phyloP scores from a whole-genome alignment of 2,888 invertebrate genomes.

The Sepioteuthis lessoniana region DNA sequence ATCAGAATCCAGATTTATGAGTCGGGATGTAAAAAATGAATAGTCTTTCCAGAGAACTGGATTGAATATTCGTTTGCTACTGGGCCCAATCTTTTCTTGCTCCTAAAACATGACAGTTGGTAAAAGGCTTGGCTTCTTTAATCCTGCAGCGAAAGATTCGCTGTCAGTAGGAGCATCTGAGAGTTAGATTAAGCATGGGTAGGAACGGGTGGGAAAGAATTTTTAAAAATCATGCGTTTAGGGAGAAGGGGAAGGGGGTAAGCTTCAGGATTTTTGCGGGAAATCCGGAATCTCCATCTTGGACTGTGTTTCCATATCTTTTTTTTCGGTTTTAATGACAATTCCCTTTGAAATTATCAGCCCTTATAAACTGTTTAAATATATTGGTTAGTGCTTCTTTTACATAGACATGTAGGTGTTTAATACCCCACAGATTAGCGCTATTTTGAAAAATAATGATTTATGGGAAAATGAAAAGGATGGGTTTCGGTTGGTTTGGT shows the following conservation, averaged over 20 bases:
- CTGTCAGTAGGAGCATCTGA: background rate
- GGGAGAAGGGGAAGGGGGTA: background rate
- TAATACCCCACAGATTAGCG: no score
- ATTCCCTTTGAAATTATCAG: no score
- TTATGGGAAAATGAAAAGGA: no score
- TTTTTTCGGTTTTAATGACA: no score
- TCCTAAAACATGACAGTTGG: constrained; percentile 15
- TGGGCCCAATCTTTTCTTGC: background rate
- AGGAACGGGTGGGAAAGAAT: background rate
- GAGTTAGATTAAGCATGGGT: background rate
- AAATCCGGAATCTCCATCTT: background rate
- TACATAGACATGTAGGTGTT: no score
- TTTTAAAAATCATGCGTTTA: background rate
- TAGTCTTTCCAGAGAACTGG: background rate
- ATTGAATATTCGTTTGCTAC: background rate
- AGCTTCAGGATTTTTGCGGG: background rate
- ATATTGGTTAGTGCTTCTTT: no score
- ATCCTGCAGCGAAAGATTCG: background rate
- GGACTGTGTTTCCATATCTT: no score
- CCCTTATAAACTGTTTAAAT: no score
- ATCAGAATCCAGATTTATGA: background rate
- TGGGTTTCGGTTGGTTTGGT: no score
- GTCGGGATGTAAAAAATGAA: no score
- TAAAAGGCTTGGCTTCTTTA: background rate
- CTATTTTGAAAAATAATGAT: no score